Conservation (phyloP, 2,888 invertebrate genomes). For the Caenorhabditis becei region DNA sequence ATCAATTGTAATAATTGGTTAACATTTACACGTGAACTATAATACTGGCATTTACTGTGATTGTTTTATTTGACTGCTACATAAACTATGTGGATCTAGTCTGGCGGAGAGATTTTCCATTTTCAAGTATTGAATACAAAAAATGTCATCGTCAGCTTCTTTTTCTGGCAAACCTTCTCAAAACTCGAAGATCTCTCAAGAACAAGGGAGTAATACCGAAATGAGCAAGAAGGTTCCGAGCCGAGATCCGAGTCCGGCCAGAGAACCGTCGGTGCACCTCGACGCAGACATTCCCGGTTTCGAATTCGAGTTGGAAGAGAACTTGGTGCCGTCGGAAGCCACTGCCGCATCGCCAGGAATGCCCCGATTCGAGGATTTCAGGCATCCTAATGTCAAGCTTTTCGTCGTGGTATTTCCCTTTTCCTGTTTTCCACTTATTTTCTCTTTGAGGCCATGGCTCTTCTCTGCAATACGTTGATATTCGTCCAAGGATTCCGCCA, state of each 20-base stretch:
- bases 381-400: slow-evolving; percentile 48
- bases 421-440: not conserved
- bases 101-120: not conserved
- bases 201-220: slow-evolving; percentile 1
- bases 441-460: not conserved
- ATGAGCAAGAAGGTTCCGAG: slow-evolving; percentile 13
- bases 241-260: not conserved
- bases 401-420: slow-evolving; percentile 34
- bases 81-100: slow-evolving; percentile 12
- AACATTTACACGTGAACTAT: slow-evolving; percentile 40
- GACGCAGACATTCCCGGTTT: slow-evolving; percentile 24
- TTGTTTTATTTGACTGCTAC: slow-evolving; percentile 48
- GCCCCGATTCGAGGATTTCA: slow-evolving; percentile 32
- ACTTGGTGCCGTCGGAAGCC: too few species aligned
- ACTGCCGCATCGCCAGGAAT: not conserved
- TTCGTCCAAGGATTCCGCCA: slow-evolving; percentile 9
- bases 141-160: too few species aligned
- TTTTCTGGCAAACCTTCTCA: slow-evolving; percentile 4
- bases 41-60: slow-evolving; percentile 60
- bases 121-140: not conserved
- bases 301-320: slow-evolving; percentile 44
- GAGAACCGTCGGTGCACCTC: not conserved
- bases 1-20: slow-evolving; percentile 31
- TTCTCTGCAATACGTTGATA: slow-evolving; percentile 4
- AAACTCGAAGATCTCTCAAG: not conserved